Evolutionary conservation across 2,888 invertebrate genomes (phyloP).

Genomic region (Tetragonisca angustula): DNA sequence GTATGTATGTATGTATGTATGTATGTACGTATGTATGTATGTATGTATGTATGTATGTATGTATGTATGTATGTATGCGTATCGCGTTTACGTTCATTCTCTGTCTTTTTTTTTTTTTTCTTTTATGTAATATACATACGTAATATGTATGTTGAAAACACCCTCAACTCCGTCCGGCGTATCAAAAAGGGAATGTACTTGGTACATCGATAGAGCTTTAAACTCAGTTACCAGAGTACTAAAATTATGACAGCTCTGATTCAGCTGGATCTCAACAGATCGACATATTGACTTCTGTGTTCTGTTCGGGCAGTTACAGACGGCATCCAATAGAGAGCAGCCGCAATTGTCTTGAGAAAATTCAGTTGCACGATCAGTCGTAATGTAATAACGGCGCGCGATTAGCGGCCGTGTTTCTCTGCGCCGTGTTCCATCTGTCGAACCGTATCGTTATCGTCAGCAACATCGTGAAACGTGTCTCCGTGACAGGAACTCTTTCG

Average conservation of each 20-base stretch:
- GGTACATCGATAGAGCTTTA: constrained; percentile 69
- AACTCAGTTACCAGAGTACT: constrained; percentile 60
- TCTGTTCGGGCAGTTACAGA: constrained; percentile 76
- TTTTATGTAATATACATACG: constrained; percentile 51
- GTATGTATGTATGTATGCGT: neutral
- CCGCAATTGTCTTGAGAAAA: constrained; percentile 39
- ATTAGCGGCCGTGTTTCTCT: neutral
- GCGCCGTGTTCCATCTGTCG: constrained; percentile 27
- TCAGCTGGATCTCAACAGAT: constrained; percentile 66
- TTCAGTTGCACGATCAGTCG: constrained; percentile 35
- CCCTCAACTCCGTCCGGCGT: constrained; percentile 69
- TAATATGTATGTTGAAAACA: constrained; percentile 61
- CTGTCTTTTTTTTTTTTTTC: too few species aligned
- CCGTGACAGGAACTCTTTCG: constrained; percentile 51
- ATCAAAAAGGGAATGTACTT: constrained; percentile 75
- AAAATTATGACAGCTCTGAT: constrained; percentile 56
- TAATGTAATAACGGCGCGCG: neutral
- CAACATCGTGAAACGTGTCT: constrained; percentile 41
- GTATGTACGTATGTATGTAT: too few species aligned
- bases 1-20: neutral
- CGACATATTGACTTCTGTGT: constrained; percentile 75
- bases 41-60: neutral
- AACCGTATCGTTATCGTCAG: constrained; percentile 51
- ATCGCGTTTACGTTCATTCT: constrained; percentile 1
- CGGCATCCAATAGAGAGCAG: constrained; percentile 55